A percentile compares a stretch with the other conserved stretches of the same genome.
Evolutionary conservation across 1,140 invertebrate genomes (phyloP).

Genomic region (Bombus pascuorum): DNA sequence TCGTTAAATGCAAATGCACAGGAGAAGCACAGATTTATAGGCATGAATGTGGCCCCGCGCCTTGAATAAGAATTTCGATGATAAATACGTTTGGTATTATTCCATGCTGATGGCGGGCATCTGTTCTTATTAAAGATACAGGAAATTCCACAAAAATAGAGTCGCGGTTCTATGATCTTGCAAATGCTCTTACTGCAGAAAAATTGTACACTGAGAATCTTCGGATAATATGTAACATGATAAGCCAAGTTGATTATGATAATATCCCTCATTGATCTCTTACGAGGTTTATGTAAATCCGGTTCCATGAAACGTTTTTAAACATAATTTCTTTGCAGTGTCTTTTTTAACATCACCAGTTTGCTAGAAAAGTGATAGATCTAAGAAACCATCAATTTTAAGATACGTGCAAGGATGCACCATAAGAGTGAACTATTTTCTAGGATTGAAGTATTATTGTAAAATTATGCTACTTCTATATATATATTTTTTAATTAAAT

Average conservation of each 20-base stretch:
- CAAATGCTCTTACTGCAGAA: background rate
- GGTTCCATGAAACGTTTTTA: background rate
- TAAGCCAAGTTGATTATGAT: background rate
- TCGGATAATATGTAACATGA: background rate
- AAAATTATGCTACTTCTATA: too few species aligned
- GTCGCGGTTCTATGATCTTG: too few species aligned
- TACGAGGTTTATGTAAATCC: background rate
- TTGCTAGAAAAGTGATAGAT: background rate
- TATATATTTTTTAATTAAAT: too few species aligned
- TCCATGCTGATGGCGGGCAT: background rate
- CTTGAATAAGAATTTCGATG: slow-evolving; percentile 24
- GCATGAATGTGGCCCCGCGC: background rate
- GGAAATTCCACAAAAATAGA: background rate
- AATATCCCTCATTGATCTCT: background rate
- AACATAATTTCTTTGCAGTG: background rate
- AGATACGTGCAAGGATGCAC: too few species aligned
- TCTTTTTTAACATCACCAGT: background rate
- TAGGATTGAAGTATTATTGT: too few species aligned
- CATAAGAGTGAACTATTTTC: too few species aligned
- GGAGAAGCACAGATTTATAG: slow-evolving; percentile 19
- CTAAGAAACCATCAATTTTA: background rate
- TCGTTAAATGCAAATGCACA: slow-evolving; percentile 28
- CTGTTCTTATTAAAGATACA: background rate
- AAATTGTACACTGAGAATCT: background rate
- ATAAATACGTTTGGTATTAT: slow-evolving; percentile 15